phyloP scores from a whole-genome alignment of 2,888 invertebrate genomes.

The Tricholauxania praeusta region DNA sequence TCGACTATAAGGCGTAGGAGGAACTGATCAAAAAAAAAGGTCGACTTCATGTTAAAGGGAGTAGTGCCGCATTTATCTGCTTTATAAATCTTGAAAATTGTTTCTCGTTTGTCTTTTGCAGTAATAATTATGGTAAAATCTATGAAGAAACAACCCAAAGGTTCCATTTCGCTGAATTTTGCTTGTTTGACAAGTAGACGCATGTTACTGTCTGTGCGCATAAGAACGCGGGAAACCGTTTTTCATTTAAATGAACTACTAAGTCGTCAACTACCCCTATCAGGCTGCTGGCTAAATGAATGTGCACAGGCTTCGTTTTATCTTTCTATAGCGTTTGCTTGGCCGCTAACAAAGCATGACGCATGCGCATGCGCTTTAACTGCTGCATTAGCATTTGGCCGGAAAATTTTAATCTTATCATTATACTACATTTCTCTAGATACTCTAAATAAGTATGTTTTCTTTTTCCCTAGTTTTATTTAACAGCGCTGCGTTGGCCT shows the following conservation, averaged over 20 bases:
- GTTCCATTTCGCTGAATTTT: constrained; percentile 58
- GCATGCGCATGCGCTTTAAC: neutral
- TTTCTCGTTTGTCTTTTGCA: constrained; percentile 61
- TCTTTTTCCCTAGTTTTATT: neutral
- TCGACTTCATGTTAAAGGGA: no score
- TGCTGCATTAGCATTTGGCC: neutral
- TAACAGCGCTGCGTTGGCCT: neutral
- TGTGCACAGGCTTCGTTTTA: neutral
- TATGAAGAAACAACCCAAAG: constrained; percentile 20
- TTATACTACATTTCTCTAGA: constrained; percentile 13
- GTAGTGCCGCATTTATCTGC: constrained; percentile 11
- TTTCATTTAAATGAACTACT: constrained; percentile 32
- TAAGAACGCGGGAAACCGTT: constrained; percentile 12
- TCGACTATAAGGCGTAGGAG: no score
- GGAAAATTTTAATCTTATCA: constrained; percentile 13
- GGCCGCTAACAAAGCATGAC: constrained; percentile 26
- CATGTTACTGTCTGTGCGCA: neutral
- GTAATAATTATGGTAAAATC: constrained; percentile 50
- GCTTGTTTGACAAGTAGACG: constrained; percentile 29
- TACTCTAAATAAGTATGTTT: no score
- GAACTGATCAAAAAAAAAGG: no score
- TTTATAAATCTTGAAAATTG: constrained; percentile 58
- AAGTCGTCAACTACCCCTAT: constrained; percentile 22
- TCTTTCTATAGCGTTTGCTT: neutral
- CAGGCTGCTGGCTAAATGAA: no score